A percentile compares a stretch with the other conserved stretches of the same genome.
Evolutionary conservation across 1,140 invertebrate species (phyloP).

Genomic region (Drosophila tsacasi): DNA sequence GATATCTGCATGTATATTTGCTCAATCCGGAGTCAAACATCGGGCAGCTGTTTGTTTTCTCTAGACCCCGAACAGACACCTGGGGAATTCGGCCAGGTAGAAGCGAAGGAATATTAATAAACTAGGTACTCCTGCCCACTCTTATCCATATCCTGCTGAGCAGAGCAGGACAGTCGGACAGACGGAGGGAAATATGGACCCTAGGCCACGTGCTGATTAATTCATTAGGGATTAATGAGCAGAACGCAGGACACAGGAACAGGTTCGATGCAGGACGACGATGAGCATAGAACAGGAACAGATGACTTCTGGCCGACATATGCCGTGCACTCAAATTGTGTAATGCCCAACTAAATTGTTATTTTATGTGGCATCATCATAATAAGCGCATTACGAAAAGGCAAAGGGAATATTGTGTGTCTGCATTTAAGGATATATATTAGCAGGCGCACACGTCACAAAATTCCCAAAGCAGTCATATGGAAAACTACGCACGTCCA

Average conservation of each 20-base stretch:
- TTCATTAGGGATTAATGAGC: conserved; percentile 74
- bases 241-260: conserved; percentile 33
- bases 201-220: conserved; percentile 72
- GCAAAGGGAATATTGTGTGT: conserved; percentile 34
- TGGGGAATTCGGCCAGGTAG: conserved; percentile 32
- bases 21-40: conserved; percentile 51
- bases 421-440: conserved; percentile 44
- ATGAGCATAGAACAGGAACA: conserved; percentile 41
- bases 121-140: conserved; percentile 1
- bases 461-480: conserved; percentile 64
- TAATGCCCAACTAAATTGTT: conserved; percentile 82
- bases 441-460: conserved; percentile 38
- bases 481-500: conserved; percentile 77
- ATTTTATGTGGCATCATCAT: conserved; percentile 82
- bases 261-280: conserved; percentile 37
- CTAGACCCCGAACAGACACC: conserved; percentile 26
- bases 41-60: conserved; percentile 43
- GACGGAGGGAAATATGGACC: not conserved
- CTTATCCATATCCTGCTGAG: conserved; percentile 12
- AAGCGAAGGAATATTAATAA: conserved; percentile 37
- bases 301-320: conserved; percentile 63
- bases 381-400: conserved; percentile 79
- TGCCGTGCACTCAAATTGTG: conserved; percentile 61
- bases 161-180: not conserved
- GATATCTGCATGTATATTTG: conserved; percentile 31